Base-by-base conservation (phyloP, 2,113 vertebrate genomes). In the Sclerurus mexicanus region DNA sequence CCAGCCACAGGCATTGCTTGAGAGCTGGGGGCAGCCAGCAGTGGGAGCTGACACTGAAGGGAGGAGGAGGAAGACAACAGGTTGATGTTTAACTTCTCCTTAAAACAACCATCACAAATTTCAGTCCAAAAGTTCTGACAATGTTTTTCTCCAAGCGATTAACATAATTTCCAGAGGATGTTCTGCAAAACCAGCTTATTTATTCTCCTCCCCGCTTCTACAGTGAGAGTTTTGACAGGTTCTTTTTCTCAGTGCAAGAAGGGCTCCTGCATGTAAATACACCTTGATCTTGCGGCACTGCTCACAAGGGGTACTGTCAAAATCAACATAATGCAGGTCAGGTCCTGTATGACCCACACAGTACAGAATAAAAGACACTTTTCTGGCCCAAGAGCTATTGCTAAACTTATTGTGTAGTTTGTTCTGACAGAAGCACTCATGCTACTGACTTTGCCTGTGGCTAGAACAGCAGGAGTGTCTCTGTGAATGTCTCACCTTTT, bases 221-320 rank as follows among this genome's bases (percentile, higher is more conserved):
- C 35, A 52, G 21, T 0, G 0, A 74, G n/a, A 37, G 55, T 47
- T 84, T 20, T 67, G 52, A 67, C 22, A 67, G 56, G 33, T 30
- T 59, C 39, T 90, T 69, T 53, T 1, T 3, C 23, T 23, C 16
- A 0, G 0, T 9, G 20, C 31, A n/a, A 3, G 3, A 46, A 85
- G 35, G 49, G 7, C 10, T 80, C 50, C 53, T 30, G 31, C 11
- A 37, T 33, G 22, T 11, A 63, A 14, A 56, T 12, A 42, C 17
- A 68, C 23, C 47, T 71, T 71, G 47, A 89, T 62, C 77, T 37
- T 42, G 50, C 52, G 77, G 72, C 33, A 10, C 27, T 47, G 56
- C 44, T 89, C 40, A 63, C 42, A 15, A 2, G 5, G 15, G 13
- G 22, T 11, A 18, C 24, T 33, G 18, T 77, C 80, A 76, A 62